Evolutionary conservation across 2,888 invertebrate genomes (phyloP), one percentile per base, ranked within the genome.

Genomic region (Dendrolimus pini): DNA sequence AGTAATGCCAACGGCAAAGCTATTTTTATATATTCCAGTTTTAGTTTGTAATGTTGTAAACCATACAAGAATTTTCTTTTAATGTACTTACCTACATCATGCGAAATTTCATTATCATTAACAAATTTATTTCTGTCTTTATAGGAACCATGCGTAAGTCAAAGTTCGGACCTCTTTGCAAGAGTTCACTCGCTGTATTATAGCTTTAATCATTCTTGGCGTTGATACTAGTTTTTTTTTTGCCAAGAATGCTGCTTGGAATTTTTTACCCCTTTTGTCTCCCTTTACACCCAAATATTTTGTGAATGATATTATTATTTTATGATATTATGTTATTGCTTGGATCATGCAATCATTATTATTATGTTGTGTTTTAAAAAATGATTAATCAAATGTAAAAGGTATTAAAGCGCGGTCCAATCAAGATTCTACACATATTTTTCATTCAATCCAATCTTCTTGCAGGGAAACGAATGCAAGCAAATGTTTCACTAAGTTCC

Each of bases 131-230:
- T 88, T 89, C 78, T 89, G 82, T 89, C 88, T 86, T 90, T 89
- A 83, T 91, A 91, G 91, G 91, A 91, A 91, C 84, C 90, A 91
- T 85, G 91, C 88, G 91, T 91, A 91, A 91, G 91, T 91, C 70
- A 47, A 69, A 77, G 71, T 73, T 71, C 73, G 74, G 77, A 82
- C 71, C 82, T 82, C 69, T 86, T 81, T 80, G 87, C 84, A 82
- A 72, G 71, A 75, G 67, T 70, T 69, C 72, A 64, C 65, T 69
- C 71, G 88, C 88, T 89, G 88, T 88, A 86, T 73, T 81, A 82
- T 81, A 61, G 86, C 86, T 87, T 84, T 62, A 59, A 62, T 69
- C 67, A 68, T 66, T 73, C 71, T 78, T 78, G 80, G 82, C 72
- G 67, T 66, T 61, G 59, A 70, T 72, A 75, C 71, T 70, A 70